Conservation (phyloP, 1,140 invertebrate species). For the Octopus sinensis region DNA sequence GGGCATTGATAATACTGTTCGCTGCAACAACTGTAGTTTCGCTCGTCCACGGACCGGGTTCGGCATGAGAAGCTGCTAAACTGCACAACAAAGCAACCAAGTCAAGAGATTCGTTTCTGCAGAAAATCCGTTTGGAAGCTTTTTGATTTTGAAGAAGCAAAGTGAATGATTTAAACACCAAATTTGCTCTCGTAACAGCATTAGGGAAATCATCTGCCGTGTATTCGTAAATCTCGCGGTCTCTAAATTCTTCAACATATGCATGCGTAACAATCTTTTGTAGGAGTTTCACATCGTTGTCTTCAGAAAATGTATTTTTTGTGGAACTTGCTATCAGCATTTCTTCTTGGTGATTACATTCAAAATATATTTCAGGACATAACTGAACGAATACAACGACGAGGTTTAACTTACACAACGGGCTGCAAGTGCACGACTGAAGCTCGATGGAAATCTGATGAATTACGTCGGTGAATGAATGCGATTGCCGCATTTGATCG, state of each 20-base stretch:
- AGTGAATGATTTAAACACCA: slow-evolving; percentile 27
- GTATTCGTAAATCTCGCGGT: slow-evolving; percentile 33
- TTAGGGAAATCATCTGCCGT: slow-evolving; percentile 31
- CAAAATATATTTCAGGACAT: too few relatives aligned
- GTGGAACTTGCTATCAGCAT: too few relatives aligned
- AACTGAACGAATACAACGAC: too few relatives aligned
- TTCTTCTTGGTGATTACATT: too few relatives aligned
- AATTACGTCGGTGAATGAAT: too few relatives aligned
- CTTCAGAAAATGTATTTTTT: too few relatives aligned
- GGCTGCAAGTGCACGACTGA: too few relatives aligned
- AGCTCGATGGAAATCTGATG: too few relatives aligned
- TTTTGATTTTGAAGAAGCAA: slow-evolving; percentile 21
- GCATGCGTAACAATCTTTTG: not conserved
- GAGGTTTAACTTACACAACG: too few relatives aligned
- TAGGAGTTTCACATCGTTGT: too few relatives aligned
- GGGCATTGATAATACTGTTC: slow-evolving; percentile 14
- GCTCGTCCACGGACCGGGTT: slow-evolving; percentile 30
- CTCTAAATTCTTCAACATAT: slow-evolving; percentile 17
- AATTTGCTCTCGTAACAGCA: slow-evolving; percentile 21
- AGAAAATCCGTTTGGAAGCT: not conserved
- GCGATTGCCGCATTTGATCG: too few relatives aligned
- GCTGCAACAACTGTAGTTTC: slow-evolving; percentile 13
- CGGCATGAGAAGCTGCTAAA: slow-evolving; percentile 27
- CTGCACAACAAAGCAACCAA: slow-evolving; percentile 24
- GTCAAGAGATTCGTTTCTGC: slow-evolving; percentile 12